phyloP scores from a whole-genome alignment of 2,888 invertebrate genomes.

The Pelosia muscerda region DNA sequence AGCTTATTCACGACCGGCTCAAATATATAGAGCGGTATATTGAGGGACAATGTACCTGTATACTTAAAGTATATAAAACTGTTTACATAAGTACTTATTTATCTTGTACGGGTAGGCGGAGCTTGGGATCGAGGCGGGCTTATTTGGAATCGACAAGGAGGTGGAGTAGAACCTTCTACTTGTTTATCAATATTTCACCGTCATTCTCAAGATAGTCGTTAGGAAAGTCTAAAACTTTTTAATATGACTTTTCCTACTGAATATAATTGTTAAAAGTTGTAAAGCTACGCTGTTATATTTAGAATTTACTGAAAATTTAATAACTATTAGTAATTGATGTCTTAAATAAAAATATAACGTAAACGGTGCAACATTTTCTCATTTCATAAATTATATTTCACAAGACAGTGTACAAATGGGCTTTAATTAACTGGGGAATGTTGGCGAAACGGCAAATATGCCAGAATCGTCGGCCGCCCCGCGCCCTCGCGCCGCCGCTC shows the following conservation, averaged over 20 bases:
- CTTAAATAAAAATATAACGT: conserved; percentile 65
- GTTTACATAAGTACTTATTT: conserved; percentile 81
- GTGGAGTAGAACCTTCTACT: conserved; percentile 74
- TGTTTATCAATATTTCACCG: conserved; percentile 71
- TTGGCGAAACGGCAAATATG: conserved; percentile 81
- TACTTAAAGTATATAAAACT: conserved; percentile 72
- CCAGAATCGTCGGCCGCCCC: conserved; percentile 66
- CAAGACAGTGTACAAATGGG: conserved; percentile 83
- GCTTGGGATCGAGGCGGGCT: conserved; percentile 84
- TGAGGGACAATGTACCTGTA: conserved; percentile 62
- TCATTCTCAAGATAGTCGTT: not conserved
- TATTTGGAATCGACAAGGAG: conserved; percentile 85
- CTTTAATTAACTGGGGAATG: conserved; percentile 85
- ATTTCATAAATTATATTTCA: conserved; percentile 81
- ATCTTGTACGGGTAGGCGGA: conserved; percentile 81
- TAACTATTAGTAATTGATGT: conserved; percentile 49
- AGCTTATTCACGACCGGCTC: conserved; percentile 33
- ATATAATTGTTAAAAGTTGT: not conserved
- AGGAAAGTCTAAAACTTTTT: not conserved
- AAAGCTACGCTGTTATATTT: not conserved
- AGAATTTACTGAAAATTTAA: conserved; percentile 21
- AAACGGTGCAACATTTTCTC: conserved; percentile 69
- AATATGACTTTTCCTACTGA: not conserved
- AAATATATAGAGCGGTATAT: conserved; percentile 36
- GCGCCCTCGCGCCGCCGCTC: conserved; percentile 49